Evolutionary conservation across 2,113 vertebrate genomes (phyloP).

Genomic region (Erythrocebus patas): DNA sequence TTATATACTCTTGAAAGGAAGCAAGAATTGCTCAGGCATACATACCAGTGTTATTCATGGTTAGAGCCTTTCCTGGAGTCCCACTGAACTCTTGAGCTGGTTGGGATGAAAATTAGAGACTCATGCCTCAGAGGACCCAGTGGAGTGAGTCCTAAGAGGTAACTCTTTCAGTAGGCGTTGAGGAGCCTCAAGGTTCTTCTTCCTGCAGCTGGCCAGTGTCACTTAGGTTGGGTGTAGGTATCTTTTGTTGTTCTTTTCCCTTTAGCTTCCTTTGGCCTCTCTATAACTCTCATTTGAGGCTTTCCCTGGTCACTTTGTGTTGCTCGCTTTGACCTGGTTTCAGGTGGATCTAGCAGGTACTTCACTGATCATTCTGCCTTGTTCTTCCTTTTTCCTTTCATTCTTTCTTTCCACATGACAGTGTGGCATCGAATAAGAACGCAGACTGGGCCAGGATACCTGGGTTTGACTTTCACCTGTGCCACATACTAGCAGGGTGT

Average conservation of each 20-base stretch:
- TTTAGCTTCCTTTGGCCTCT: background rate
- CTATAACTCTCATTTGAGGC: background rate
- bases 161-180: background rate
- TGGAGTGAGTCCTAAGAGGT: background rate
- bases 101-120: background rate
- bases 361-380: background rate
- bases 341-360: background rate
- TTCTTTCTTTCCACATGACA: background rate
- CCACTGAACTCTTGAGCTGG: background rate
- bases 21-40: background rate
- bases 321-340: background rate
- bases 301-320: background rate
- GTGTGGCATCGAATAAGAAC: background rate
- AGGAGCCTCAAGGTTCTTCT: background rate
- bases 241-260: background rate
- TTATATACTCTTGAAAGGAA: background rate
- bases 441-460: background rate
- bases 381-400: background rate
- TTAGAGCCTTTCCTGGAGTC: background rate
- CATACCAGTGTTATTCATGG: background rate
- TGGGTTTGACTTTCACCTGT: background rate
- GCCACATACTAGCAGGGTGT: background rate
- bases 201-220: background rate
- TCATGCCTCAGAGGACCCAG: background rate
- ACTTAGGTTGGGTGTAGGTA: background rate